phyloP scores from a whole-genome alignment of 2,113 vertebrate genomes.

The Coreoperca whiteheadi region DNA sequence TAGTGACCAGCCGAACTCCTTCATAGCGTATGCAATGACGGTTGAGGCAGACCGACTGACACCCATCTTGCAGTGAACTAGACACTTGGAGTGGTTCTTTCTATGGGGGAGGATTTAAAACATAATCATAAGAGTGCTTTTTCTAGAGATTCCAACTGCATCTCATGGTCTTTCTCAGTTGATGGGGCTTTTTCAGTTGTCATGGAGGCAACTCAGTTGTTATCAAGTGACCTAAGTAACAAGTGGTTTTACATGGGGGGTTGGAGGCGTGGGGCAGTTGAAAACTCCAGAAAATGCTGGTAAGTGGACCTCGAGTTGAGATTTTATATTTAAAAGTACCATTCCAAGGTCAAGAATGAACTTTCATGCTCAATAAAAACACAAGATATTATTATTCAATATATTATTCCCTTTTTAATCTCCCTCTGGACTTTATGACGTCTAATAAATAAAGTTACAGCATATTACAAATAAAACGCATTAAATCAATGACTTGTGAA shows the following conservation, averaged over 20 bases:
- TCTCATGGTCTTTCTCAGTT: not conserved
- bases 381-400: not conserved
- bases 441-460: not conserved
- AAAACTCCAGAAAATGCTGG: not conserved
- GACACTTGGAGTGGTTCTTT: conserved; percentile 95
- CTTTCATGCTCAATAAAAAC: not conserved
- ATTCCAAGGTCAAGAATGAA: not conserved
- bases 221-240: not conserved
- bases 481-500: not conserved
- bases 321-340: not conserved
- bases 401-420: too few relatives aligned
- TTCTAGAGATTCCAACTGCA: not conserved
- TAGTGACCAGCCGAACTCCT: conserved; percentile 95
- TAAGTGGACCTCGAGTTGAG: not conserved
- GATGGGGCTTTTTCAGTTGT: not conserved
- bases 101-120: conserved; percentile 73
- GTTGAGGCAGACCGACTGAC: conserved; percentile 97
- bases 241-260: not conserved
- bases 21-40: conserved; percentile 98
- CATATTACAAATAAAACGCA: not conserved
- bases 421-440: not conserved
- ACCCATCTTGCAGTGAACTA: conserved; percentile 99
- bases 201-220: not conserved
- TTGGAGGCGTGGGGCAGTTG: not conserved
- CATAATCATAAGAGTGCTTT: not conserved